These are phyloP conservation scores for Drosophila tropicalis DNA, from an alignment of 1,140 invertebrate species.

Conservation along the genomic window DNA sequence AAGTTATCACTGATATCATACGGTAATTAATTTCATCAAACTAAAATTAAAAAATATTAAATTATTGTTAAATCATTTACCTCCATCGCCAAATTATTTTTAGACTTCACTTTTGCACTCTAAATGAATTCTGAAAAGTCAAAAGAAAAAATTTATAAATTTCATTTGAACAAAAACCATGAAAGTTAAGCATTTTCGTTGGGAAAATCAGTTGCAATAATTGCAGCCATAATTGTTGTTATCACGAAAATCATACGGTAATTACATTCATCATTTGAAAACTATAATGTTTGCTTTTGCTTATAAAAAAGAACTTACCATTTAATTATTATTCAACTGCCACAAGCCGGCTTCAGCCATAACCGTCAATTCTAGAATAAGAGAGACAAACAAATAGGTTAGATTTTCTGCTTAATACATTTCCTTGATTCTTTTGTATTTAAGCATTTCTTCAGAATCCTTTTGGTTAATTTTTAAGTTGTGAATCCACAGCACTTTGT, in stretches of 20 bases:
- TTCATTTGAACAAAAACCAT: neutral
- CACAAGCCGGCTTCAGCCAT: neutral
- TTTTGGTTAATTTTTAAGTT: slow-evolving; percentile 80
- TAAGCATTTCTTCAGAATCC: slow-evolving; percentile 64
- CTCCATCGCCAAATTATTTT: neutral
- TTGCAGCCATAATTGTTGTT: slow-evolving; percentile 69
- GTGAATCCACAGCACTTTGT: slow-evolving; percentile 69
- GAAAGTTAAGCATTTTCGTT: no score
- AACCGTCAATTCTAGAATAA: neutral
- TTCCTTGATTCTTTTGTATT: neutral
- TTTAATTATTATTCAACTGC: neutral
- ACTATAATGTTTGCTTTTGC: neutral
- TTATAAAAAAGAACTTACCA: slow-evolving; percentile 21
- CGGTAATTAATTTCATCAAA: slow-evolving; percentile 75
- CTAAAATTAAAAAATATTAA: neutral
- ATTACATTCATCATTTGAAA: slow-evolving; percentile 64
- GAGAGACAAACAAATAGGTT: slow-evolving; percentile 28
- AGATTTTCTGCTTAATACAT: slow-evolving; percentile 4
- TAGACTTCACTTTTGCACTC: neutral
- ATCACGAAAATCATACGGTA: slow-evolving; percentile 71
- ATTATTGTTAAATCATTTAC: neutral
- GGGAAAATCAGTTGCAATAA: slow-evolving; percentile 65
- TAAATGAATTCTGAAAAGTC: slow-evolving; percentile 2
- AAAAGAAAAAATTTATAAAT: neutral
- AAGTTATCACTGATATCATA: slow-evolving; percentile 66